Evolutionary conservation across 1,140 invertebrate species (phyloP).

Genomic region (Mercenaria mercenaria): DNA sequence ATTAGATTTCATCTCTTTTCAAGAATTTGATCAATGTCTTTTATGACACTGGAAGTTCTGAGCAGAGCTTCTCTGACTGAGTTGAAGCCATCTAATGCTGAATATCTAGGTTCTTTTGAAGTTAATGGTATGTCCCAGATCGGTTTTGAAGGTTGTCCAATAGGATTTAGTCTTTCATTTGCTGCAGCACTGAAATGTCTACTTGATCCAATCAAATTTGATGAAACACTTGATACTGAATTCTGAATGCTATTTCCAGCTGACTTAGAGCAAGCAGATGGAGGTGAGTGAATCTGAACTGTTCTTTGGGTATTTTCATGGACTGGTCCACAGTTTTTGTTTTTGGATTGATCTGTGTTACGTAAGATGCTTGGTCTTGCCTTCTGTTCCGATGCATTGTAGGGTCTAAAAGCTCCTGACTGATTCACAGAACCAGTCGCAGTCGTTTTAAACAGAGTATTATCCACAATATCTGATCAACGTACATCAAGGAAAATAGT

Average conservation of each 20-base stretch:
- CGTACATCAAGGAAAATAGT: constrained; percentile 2
- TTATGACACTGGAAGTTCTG: constrained; percentile 46
- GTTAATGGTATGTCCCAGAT: background rate
- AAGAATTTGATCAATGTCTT: constrained; percentile 48
- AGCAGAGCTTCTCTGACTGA: constrained; percentile 35
- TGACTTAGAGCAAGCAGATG: background rate
- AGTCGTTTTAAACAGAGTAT: constrained; percentile 35
- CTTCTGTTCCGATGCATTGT: background rate
- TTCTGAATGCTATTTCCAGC: background rate
- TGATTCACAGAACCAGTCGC: background rate
- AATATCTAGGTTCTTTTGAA: background rate
- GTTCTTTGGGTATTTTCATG: background rate
- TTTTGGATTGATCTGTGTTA: background rate
- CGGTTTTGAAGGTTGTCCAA: background rate
- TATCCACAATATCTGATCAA: constrained; percentile 59
- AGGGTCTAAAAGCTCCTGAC: background rate
- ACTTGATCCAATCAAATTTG: background rate
- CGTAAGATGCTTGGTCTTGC: constrained; percentile 19
- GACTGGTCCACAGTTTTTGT: background rate
- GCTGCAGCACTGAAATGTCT: background rate
- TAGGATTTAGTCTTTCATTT: constrained; percentile 23
- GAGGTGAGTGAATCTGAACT: constrained; percentile 48
- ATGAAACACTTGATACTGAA: background rate
- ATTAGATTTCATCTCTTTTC: constrained; percentile 33
- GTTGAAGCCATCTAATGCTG: constrained; percentile 36